These are phyloP conservation scores for Pseudopipra pipra DNA, from an alignment of 2,113 vertebrate species.

Conservation along the genomic window DNA sequence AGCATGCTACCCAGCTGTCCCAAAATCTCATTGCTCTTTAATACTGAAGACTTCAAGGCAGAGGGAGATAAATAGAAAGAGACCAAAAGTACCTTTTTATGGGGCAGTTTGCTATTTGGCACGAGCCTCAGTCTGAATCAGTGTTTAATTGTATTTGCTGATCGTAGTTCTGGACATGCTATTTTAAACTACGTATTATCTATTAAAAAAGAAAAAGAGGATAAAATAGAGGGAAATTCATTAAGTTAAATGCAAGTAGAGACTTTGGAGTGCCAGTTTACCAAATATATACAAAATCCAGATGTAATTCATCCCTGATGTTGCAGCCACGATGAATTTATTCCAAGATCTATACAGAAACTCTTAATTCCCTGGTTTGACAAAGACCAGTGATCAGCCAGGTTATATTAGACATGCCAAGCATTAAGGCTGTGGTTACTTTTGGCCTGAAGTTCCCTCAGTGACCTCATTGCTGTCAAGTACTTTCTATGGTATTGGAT, in stretches of 20 bases:
- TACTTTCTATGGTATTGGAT: not conserved
- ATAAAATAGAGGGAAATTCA: not conserved
- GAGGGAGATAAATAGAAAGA: slow-evolving; percentile 27
- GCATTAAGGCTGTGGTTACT: not conserved
- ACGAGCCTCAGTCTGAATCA: not conserved
- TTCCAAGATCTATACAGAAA: not conserved
- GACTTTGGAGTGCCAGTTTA: not conserved
- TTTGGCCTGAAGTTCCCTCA: not conserved
- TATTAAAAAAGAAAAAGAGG: not conserved
- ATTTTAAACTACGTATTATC: not conserved
- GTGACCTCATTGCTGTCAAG: not conserved
- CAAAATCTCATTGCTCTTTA: not conserved
- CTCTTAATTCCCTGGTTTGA: not conserved
- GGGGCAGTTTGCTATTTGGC: slow-evolving; percentile 14
- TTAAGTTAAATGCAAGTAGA: not conserved
- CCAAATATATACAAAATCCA: not conserved
- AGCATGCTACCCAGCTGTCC: slow-evolving; percentile 9
- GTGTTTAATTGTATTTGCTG: slow-evolving; percentile 19
- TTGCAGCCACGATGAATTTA: not conserved
- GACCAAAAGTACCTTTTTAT: not conserved
- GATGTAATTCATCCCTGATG: not conserved
- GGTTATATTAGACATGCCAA: not conserved
- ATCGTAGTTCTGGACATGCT: not conserved
- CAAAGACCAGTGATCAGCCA: not conserved
- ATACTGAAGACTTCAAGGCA: not conserved